These are phyloP conservation scores for Gorsachius magnificus DNA, from an alignment of 2,797 vertebrate genomes.

Conservation along the genomic window DNA sequence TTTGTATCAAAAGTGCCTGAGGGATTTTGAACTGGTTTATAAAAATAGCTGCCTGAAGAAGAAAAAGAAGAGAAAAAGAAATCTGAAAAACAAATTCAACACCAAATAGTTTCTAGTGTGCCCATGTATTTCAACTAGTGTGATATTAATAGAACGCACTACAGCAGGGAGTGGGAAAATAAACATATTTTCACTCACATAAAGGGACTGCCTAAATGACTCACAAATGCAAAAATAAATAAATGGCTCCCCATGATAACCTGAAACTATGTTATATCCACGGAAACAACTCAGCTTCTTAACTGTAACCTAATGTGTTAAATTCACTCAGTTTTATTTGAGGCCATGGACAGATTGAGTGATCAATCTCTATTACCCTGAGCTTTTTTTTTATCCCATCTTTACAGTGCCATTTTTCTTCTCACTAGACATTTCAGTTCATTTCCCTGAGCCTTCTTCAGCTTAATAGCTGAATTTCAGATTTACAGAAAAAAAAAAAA, in stretches of 20 bases:
- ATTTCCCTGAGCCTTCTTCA: constrained; percentile 73
- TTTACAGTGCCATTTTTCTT: constrained; percentile 73
- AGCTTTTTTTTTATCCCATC: constrained; percentile 28
- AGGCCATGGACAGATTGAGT: constrained; percentile 62
- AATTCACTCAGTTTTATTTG: constrained; percentile 76
- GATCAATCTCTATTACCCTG: constrained; percentile 76
- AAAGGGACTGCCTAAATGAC: constrained; percentile 78
- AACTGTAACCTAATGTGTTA: constrained; percentile 74
- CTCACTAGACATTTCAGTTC: constrained; percentile 70
- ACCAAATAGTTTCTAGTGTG: constrained; percentile 71
- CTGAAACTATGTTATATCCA: constrained; percentile 69
- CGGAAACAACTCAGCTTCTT: constrained; percentile 69
- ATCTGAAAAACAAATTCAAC: constrained; percentile 71
- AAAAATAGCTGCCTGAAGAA: constrained; percentile 70
- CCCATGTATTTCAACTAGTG: constrained; percentile 75
- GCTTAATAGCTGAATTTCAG: constrained; percentile 65
- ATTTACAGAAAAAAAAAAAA: not conserved
- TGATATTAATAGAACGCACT: constrained; percentile 79
- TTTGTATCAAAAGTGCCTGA: constrained; percentile 6
- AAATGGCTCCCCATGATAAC: constrained; percentile 75
- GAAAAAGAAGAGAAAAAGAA: constrained; percentile 32
- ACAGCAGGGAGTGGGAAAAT: constrained; percentile 78
- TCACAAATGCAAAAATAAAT: constrained; percentile 83
- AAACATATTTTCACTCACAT: constrained; percentile 76
- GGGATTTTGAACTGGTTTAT: constrained; percentile 46